Conservation (phyloP, 1,140 invertebrate genomes). For the Hypothenemus hampei region DNA sequence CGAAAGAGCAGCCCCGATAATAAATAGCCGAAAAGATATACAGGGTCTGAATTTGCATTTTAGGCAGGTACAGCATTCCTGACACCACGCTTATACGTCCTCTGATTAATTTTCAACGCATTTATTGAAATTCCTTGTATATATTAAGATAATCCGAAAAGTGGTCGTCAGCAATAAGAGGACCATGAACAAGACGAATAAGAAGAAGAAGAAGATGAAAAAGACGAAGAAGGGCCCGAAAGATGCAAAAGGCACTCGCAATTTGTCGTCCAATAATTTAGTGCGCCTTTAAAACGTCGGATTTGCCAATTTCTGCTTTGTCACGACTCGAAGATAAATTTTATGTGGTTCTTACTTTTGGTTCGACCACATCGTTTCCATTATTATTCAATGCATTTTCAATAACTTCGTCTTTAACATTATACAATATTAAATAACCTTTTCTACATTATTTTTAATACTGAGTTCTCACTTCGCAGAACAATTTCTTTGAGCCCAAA, state of each 20-base stretch:
- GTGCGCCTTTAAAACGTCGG: conserved; percentile 3
- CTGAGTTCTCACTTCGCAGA: too few species aligned
- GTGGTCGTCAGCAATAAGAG: conserved; percentile 17
- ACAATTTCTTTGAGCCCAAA: too few species aligned
- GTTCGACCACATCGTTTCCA: too few species aligned
- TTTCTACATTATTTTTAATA: too few species aligned
- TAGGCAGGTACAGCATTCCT: conserved; percentile 14
- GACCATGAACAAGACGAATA: too few species aligned
- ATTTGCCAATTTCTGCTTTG: conserved; percentile 16
- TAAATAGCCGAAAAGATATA: conserved; percentile 15
- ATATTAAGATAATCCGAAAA: conserved; percentile 17
- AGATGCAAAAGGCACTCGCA: conserved; percentile 13
- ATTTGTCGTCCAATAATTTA: conserved; percentile 22
- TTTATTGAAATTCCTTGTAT: conserved; percentile 23
- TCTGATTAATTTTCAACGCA: conserved; percentile 22
- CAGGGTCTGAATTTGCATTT: conserved; percentile 14
- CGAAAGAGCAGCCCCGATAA: conserved; percentile 12
- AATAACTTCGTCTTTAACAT: too few species aligned
- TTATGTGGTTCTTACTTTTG: not conserved
- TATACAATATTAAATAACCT: too few species aligned
- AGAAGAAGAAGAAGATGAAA: too few species aligned
- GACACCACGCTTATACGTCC: conserved; percentile 17
- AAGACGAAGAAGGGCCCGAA: too few species aligned
- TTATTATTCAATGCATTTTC: too few species aligned
- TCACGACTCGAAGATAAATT: conserved; percentile 17